Conservation (phyloP, 2,797 vertebrate genomes). For the Pseudochromis fuscus region DNA sequence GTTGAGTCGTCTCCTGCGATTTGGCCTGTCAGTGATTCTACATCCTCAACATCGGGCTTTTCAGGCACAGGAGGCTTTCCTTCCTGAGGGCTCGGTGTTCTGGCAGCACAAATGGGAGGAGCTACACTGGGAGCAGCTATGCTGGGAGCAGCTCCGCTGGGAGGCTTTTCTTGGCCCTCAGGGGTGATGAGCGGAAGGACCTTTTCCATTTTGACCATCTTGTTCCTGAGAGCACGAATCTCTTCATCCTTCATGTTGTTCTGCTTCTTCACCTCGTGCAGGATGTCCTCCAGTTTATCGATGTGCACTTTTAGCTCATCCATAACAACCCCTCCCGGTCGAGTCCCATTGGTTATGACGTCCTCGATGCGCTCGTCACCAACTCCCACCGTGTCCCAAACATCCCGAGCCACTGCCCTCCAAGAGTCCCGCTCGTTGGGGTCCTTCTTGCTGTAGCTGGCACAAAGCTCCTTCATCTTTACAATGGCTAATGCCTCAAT, state of each 20-base stretch:
- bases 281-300: conserved; percentile 97
- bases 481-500: conserved; percentile 98
- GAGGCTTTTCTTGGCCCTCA: conserved; percentile 73
- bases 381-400: conserved; percentile 98
- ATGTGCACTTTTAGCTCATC: conserved; percentile 98
- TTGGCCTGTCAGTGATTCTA: conserved; percentile 85
- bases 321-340: conserved; percentile 86
- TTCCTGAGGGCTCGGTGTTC: conserved; percentile 71
- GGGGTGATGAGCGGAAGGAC: conserved; percentile 93
- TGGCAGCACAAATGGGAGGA: conserved; percentile 1
- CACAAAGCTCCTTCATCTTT: conserved; percentile 99
- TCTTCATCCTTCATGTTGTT: conserved; percentile 99
- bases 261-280: conserved; percentile 98
- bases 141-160: neutral
- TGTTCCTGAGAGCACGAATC: conserved; percentile 94
- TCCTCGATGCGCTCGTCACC: conserved; percentile 97
- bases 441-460: conserved; percentile 96
- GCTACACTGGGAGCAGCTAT: neutral
- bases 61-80: conserved; percentile 68
- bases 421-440: conserved; percentile 98
- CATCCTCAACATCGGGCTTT: conserved; percentile 68
- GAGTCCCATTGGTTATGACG: conserved; percentile 85
- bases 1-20: conserved; percentile 86
- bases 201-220: conserved; percentile 99
- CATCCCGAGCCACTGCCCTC: conserved; percentile 96